Conservation (phyloP, 2,888 invertebrate genomes). For the Heliconius charithonia region DNA sequence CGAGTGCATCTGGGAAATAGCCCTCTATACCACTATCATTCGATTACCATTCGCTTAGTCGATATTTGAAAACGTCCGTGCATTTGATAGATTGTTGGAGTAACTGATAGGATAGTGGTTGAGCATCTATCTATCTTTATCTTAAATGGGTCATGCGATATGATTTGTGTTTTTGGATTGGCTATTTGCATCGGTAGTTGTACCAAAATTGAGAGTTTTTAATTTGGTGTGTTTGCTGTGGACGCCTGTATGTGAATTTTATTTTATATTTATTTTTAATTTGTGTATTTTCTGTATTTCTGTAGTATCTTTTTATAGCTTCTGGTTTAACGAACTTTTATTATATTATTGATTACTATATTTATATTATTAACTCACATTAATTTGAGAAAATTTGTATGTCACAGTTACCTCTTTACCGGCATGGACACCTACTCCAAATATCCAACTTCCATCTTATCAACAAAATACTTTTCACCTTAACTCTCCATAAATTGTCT, state of each 20-base stretch:
- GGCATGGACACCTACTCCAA: not conserved
- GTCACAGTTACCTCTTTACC: not conserved
- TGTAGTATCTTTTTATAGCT: too few relatives aligned
- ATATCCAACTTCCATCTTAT: not conserved
- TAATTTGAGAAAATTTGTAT: too few relatives aligned
- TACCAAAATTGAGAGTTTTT: not conserved
- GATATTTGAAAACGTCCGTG: conserved; percentile 27
- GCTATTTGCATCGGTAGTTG: not conserved
- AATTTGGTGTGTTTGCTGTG: too few relatives aligned
- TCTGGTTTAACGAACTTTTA: too few relatives aligned
- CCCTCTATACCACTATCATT: conserved; percentile 33
- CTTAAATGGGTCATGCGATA: conserved; percentile 5
- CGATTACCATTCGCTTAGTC: conserved; percentile 32
- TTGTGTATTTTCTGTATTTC: too few relatives aligned
- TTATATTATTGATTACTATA: too few relatives aligned
- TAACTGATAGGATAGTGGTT: not conserved
- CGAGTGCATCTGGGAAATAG: conserved; percentile 41
- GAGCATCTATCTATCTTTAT: conserved; percentile 7
- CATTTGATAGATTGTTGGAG: conserved; percentile 16
- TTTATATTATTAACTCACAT: too few relatives aligned
- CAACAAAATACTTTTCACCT: conserved; percentile 12
- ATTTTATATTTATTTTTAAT: too few relatives aligned
- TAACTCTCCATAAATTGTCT: conserved; percentile 37
- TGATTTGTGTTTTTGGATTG: not conserved
- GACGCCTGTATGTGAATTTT: not conserved